phyloP scores from a whole-genome alignment of 2,797 vertebrate genomes.

The Tamandua tetradactyla region DNA sequence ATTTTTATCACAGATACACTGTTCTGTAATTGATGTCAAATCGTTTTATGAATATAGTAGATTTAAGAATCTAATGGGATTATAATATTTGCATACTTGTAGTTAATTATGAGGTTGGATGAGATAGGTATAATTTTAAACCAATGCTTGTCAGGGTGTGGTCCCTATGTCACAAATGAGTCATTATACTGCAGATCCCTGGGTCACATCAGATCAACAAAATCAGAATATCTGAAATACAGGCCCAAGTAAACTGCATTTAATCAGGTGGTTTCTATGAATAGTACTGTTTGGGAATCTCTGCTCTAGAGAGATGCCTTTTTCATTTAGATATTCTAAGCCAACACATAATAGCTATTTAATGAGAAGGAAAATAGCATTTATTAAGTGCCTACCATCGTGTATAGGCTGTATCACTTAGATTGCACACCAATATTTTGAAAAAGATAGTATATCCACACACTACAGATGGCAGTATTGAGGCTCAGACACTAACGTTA shows the following conservation, averaged over 20 bases:
- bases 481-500: neutral
- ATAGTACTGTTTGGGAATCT: neutral
- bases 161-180: neutral
- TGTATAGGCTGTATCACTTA: neutral
- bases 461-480: neutral
- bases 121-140: neutral
- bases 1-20: neutral
- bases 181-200: neutral
- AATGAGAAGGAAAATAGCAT: neutral
- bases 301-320: neutral
- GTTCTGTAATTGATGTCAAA: neutral
- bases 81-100: neutral
- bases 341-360: neutral
- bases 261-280: neutral
- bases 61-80: neutral
- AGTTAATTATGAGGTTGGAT: neutral
- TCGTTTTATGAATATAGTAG: neutral
- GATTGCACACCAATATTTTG: neutral
- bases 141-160: neutral
- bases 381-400: neutral
- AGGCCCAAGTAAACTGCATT: neutral
- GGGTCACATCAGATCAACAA: neutral
- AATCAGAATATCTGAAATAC: neutral
- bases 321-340: neutral
- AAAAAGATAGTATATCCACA: neutral